Base-by-base conservation (phyloP, 2,888 invertebrate species). In the Erebia epiphron region DNA sequence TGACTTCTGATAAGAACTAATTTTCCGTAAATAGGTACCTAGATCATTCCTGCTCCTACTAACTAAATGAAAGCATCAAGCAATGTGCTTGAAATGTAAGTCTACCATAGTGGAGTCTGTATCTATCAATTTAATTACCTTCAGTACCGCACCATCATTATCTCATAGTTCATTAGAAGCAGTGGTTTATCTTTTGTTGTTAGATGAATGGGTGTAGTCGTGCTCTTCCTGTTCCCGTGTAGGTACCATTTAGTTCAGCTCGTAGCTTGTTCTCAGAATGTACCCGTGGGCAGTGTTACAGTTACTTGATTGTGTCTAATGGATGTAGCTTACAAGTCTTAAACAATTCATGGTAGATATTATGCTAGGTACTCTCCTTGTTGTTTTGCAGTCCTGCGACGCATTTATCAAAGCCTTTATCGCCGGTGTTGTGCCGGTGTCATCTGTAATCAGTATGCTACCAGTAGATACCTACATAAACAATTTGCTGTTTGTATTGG, bases 231-330 rank as follows among this genome's bases (percentile, higher is more conserved):
- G 70, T 72, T 71, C 68, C 54, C 58, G 66, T 72, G 66, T 62
- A 72, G 57, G 62, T 62, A 72, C 62, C 60, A 69, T 69, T 72
- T 69, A 66, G 70, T 70, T 66, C 66, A 61, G 72, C 56, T 52
- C 68, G 46, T 52, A 74, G 66, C 70, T 72, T 68, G 71, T 69
- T 71, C 69, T 69, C 71, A 69, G 61, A 71, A 64, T 62, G 50
- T 49, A 71, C 61, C 73, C 67, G 73, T 73, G 73, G 73, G 74
- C 70, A 58, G 72, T 21, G 73, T 66, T 72, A 74, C 72, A 70
- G 72, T 74, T 74, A 74, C 61, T 69, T 58, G 52, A 70, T 73
- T 69, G 62, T 64, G 65, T 65, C 69, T 70, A 68, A 63, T 68
- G 57, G 63, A 63, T 63, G 66, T 57, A 46, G 46, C 57, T 21